Conservation (phyloP, 35 echinoderm and acorn worm genomes). For the Strongylocentrotus purpuratus region DNA sequence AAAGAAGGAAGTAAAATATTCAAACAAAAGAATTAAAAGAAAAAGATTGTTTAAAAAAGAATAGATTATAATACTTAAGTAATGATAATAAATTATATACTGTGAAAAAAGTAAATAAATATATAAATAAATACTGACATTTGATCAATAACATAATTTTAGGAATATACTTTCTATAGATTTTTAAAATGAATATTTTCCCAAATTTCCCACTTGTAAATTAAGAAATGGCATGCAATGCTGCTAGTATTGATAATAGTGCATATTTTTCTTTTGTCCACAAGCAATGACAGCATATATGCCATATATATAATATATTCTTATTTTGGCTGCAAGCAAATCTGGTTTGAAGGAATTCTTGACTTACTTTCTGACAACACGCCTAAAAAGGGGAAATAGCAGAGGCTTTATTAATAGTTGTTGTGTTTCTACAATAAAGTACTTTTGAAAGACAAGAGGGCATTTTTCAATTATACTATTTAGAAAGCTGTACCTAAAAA, state of each 20-base stretch:
- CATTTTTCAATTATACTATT: too few relatives aligned
- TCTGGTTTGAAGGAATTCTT: background rate
- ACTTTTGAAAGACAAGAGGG: too few relatives aligned
- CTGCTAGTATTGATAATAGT: background rate
- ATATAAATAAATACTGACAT: too few relatives aligned
- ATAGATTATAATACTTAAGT: background rate
- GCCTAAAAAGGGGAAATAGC: background rate
- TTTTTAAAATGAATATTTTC: background rate
- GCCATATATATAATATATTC: background rate
- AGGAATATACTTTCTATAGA: background rate
- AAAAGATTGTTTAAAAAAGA: background rate
- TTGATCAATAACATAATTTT: background rate
- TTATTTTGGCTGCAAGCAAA: background rate
- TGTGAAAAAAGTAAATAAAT: background rate
- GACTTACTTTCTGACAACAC: background rate
- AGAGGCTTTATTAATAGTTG: background rate
- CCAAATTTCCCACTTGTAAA: background rate
- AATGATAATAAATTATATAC: background rate
- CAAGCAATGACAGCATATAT: background rate
- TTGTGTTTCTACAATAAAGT: background rate
- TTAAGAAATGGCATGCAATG: background rate
- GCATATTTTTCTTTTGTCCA: background rate
- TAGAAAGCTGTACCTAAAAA: too few relatives aligned
- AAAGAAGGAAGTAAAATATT: too few relatives aligned
- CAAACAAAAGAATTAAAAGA: background rate